These are phyloP conservation scores for Listrodromus nycthemerus DNA, from an alignment of 2,888 invertebrate species.

Conservation along the genomic window DNA sequence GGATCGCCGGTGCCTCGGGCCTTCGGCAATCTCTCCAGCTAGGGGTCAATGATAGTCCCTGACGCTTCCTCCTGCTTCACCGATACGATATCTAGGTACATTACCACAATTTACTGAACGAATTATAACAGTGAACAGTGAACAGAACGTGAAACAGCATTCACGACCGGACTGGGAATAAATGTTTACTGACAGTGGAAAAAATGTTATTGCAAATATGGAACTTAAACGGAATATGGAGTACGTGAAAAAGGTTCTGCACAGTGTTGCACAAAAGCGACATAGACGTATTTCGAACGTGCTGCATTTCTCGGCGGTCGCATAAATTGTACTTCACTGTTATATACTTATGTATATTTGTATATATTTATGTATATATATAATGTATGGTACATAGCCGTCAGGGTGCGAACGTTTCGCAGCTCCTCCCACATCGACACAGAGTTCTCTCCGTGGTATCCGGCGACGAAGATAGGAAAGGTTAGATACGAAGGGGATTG, in stretches of 20 bases:
- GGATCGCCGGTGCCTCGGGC: neutral
- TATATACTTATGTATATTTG: neutral
- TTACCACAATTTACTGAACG: conserved; percentile 22
- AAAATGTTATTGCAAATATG: neutral
- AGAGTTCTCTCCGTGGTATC: conserved; percentile 49
- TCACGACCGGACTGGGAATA: conserved; percentile 28
- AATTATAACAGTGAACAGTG: too few species aligned
- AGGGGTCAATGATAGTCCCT: neutral
- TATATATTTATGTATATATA: neutral
- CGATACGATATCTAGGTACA: conserved; percentile 14
- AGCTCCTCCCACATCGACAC: conserved; percentile 58
- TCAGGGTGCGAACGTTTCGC: conserved; percentile 45
- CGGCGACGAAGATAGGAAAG: conserved; percentile 74
- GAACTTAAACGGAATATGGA: neutral
- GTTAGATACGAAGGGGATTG: conserved; percentile 72
- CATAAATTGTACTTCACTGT: neutral
- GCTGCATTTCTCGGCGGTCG: conserved; percentile 2
- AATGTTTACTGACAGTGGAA: conserved; percentile 7
- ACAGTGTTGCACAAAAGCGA: conserved; percentile 22
- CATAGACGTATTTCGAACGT: neutral
- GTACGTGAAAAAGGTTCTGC: neutral
- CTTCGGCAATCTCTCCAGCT: neutral
- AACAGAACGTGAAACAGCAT: conserved; percentile 1
- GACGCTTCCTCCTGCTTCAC: conserved; percentile 23
- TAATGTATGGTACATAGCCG: neutral